Evolutionary conservation across 2,113 vertebrate genomes (phyloP), one percentile per base, ranked within the genome.

Genomic region (Phylloscopus trochilus): DNA sequence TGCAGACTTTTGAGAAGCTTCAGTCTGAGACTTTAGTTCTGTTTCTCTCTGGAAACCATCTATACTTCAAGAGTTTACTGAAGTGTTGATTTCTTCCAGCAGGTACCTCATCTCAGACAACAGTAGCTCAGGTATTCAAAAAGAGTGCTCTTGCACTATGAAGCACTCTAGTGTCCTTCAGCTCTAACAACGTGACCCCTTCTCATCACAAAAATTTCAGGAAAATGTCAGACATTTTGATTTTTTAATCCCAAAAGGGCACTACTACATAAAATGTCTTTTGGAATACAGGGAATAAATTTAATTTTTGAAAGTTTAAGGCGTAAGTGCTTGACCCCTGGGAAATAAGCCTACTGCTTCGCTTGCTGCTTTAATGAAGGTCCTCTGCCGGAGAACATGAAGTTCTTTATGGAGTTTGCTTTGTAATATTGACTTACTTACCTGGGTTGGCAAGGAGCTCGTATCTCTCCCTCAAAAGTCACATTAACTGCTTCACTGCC

Each of bases 371-470:
- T 95, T 95, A 94, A 96, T 86, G 88, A 96, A 94, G 83, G 72
- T 92, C 80, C 43, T 67, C 55, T 85, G 55, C 52, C 2, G 0
- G 68, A 83, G 44, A 95, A 81, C 76, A 81, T 35, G 11, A 63
- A 55, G 66, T 88, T 90, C 83, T 93, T 94, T 66, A 78, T 84
- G 62, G 80, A 86, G 60, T 96, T 95, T 95, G 52, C 62, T 95
- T 92, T 96, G 58, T 52, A 75, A 82, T 92, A 92, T 81, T 95
- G 92, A 86, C 85, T 93, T 41, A 85, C 81, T 78, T 78, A 70
- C 64, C 44, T 53, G 35, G 8, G 68, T 44, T 88, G 82, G 52
- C 85, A 75, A 81, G 35, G 44, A 90, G 66, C 64, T 95, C 60
- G 4, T 90, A 41, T 43, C 35, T 87, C 39, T 80, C 28, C 55